These are phyloP conservation scores for Saccostrea cuccullata DNA, from an alignment of 1,140 invertebrate genomes.

Conservation along the genomic window DNA sequence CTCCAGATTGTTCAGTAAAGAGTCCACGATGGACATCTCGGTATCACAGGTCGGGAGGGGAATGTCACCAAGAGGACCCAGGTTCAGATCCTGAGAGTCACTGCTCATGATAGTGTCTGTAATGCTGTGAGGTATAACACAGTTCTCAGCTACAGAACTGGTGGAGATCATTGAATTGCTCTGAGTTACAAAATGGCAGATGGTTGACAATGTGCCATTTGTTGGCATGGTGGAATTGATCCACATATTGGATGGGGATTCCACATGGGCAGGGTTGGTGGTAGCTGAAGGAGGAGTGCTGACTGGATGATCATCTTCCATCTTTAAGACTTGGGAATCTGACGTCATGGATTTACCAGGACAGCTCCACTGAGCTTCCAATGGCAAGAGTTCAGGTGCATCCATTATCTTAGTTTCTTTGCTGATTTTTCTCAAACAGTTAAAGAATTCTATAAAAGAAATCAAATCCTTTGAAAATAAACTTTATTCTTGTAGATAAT, in stretches of 20 bases:
- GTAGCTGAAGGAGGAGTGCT: not conserved
- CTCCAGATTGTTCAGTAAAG: conserved; percentile 16
- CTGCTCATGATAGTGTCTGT: not conserved
- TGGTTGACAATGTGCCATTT: not conserved
- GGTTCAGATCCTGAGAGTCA: not conserved
- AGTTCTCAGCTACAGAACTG: not conserved
- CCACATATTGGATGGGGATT: not conserved
- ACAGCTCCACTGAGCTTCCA: conserved; percentile 21
- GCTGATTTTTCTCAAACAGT: conserved; percentile 39
- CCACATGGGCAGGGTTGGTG: not conserved
- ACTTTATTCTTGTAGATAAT: too few relatives aligned
- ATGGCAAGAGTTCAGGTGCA: not conserved
- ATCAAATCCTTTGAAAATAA: too few relatives aligned
- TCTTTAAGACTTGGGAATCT: not conserved
- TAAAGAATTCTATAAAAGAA: conserved; percentile 45
- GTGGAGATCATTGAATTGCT: not conserved
- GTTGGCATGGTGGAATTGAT: not conserved
- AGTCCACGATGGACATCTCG: conserved; percentile 14
- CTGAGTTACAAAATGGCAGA: not conserved
- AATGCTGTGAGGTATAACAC: not conserved
- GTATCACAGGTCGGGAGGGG: conserved; percentile 19
- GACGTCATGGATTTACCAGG: not conserved
- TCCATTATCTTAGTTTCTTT: conserved; percentile 42
- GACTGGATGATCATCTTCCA: not conserved
- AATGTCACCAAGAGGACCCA: not conserved